Evolutionary conservation across 2,888 invertebrate species (phyloP).

Genomic region (Mythimna impura): DNA sequence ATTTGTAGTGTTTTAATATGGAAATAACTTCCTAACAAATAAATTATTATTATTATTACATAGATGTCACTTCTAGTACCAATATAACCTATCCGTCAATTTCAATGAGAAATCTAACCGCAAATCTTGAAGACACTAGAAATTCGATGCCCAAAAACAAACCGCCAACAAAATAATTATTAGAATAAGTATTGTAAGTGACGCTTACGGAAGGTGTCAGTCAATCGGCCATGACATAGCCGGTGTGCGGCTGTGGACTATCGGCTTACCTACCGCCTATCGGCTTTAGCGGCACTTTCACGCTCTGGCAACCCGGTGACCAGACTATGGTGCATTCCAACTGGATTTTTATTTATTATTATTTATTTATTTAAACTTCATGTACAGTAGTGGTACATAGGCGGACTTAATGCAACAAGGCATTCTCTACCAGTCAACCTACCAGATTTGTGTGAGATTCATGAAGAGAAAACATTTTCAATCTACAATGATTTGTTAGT

Average conservation of each 20-base stretch:
- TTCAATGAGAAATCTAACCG: too few relatives aligned
- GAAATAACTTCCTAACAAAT: too few relatives aligned
- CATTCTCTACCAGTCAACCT: too few relatives aligned
- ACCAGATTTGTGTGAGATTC: too few relatives aligned
- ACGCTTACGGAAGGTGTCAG: constrained; percentile 58
- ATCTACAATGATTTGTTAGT: too few relatives aligned
- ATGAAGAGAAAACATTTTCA: neutral
- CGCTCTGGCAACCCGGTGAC: constrained; percentile 56
- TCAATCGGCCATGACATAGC: constrained; percentile 56
- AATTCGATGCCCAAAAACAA: neutral
- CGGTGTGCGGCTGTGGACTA: constrained; percentile 51
- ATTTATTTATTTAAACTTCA: too few relatives aligned
- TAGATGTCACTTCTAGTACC: too few relatives aligned
- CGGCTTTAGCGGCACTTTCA: constrained; percentile 73
- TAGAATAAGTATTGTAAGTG: neutral
- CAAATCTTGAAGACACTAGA: neutral
- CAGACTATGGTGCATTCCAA: constrained; percentile 28
- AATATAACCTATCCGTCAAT: too few relatives aligned
- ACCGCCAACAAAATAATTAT: neutral
- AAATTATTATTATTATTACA: too few relatives aligned
- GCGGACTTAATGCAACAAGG: too few relatives aligned
- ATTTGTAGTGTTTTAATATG: too few relatives aligned
- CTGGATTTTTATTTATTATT: neutral
- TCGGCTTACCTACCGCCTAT: constrained; percentile 62
- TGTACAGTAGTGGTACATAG: too few relatives aligned